Percentiles rank a stretch among this genome's conserved stretches.
These are phyloP conservation scores for Euschistus heros DNA, from an alignment of 1,140 invertebrate genomes.

Conservation along the genomic window DNA sequence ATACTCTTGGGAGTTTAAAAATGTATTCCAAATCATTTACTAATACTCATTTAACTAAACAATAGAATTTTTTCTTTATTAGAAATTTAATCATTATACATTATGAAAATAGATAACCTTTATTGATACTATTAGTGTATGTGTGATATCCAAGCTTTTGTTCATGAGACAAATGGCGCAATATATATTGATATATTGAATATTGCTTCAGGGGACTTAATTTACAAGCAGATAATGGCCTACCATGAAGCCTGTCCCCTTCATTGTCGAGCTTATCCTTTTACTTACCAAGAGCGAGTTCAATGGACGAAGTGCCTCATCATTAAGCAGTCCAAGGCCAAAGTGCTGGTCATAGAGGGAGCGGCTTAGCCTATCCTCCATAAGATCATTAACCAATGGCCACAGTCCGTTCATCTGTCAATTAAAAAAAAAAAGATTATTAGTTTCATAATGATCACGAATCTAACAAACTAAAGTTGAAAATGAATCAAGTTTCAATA, in stretches of 20 bases:
- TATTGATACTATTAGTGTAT: background rate
- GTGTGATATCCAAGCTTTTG: background rate
- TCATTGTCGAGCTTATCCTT: background rate
- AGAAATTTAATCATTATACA: too few species aligned
- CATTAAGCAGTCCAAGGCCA: conserved; percentile 5
- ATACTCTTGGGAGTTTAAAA: too few species aligned
- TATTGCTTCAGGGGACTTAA: background rate
- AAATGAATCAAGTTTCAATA: too few species aligned
- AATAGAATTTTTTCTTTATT: too few species aligned
- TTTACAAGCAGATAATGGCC: too few species aligned
- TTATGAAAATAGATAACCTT: background rate
- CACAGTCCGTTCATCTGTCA: conserved; percentile 21
- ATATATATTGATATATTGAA: background rate
- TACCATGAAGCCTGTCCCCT: too few species aligned
- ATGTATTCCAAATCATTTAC: too few species aligned
- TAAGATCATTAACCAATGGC: conserved; percentile 15
- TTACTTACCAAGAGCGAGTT: conserved; percentile 1
- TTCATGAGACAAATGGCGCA: background rate
- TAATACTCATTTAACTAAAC: too few species aligned
- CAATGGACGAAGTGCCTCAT: background rate
- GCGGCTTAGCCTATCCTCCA: background rate
- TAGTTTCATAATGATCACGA: too few species aligned
- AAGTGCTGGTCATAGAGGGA: conserved; percentile 19
- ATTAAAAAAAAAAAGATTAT: background rate
- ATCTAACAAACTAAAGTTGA: too few species aligned